A percentile compares a stretch with the other conserved stretches of the same genome.
These are phyloP conservation scores for Planiliza haematocheilus DNA, from an alignment of 2,113 vertebrate genomes.

Conservation along the genomic window DNA sequence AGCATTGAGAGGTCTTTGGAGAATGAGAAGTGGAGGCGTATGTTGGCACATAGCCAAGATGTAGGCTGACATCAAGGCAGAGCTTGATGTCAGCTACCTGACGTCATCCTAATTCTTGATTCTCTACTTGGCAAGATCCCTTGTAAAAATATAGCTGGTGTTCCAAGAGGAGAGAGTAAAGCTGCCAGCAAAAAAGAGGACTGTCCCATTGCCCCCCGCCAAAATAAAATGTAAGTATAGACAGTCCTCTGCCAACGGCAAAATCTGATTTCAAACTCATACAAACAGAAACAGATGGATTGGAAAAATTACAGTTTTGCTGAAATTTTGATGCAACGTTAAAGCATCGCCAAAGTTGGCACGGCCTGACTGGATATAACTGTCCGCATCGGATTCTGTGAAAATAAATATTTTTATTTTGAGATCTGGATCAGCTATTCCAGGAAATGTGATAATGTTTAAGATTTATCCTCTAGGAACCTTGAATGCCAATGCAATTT, in stretches of 20 bases:
- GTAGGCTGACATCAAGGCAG: slow-evolving; percentile 38
- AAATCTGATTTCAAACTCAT: not conserved
- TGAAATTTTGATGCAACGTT: no score
- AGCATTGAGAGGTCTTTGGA: slow-evolving; percentile 67
- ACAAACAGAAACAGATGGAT: no score
- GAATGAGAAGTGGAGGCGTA: slow-evolving; percentile 27
- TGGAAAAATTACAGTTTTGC: no score
- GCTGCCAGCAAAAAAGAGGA: slow-evolving; percentile 12
- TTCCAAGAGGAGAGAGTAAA: slow-evolving; percentile 13
- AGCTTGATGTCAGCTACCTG: slow-evolving; percentile 28
- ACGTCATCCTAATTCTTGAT: slow-evolving; percentile 40
- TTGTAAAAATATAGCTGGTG: slow-evolving; percentile 21
- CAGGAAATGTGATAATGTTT: no score
- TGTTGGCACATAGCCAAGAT: slow-evolving; percentile 43
- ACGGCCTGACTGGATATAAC: no score
- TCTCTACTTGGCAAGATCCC: slow-evolving; percentile 32
- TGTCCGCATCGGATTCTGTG: no score
- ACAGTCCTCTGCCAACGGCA: no score
- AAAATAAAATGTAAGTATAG: slow-evolving; percentile 2
- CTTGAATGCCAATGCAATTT: no score
- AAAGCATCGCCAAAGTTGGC: no score
- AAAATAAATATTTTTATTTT: no score
- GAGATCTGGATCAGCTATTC: no score
- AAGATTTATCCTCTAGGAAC: no score
- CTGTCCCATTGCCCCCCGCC: not conserved